Conservation (phyloP, 2,888 invertebrate genomes). For the Troides aeacus region DNA sequence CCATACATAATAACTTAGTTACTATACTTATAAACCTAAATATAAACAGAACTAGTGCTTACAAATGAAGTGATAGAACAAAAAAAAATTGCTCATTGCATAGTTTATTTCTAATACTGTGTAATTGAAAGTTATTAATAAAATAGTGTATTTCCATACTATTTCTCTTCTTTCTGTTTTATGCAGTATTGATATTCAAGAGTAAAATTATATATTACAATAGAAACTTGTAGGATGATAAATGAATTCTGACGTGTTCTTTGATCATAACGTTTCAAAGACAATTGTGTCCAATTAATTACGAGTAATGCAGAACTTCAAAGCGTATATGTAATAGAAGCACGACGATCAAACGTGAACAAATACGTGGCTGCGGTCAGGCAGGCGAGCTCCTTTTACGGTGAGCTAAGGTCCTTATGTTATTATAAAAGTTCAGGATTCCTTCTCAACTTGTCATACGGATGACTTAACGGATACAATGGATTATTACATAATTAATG, state of each 20-base stretch:
- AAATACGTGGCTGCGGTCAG: background rate
- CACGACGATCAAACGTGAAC: slow-evolving; percentile 3
- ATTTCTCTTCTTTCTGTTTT: too few relatives aligned
- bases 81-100: too few relatives aligned
- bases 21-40: too few relatives aligned
- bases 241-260: slow-evolving; percentile 15
- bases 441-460: slow-evolving; percentile 1
- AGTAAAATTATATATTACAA: background rate
- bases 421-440: slow-evolving; percentile 13
- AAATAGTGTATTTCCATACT: too few relatives aligned
- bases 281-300: slow-evolving; percentile 24
- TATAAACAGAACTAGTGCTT: too few relatives aligned
- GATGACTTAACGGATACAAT: background rate
- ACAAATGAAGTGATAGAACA: too few relatives aligned
- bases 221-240: background rate
- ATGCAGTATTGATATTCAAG: too few relatives aligned
- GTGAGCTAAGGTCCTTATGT: background rate
- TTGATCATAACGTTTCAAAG: slow-evolving; percentile 15
- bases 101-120: too few relatives aligned
- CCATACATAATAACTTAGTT: too few relatives aligned
- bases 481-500: background rate
- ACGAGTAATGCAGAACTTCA: slow-evolving; percentile 15
- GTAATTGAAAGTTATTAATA: too few relatives aligned
- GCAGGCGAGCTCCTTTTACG: slow-evolving; percentile 8
- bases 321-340: slow-evolving; percentile 8